phyloP scores from a whole-genome alignment of 2,888 invertebrate genomes.

The Chelonus formosanus region DNA sequence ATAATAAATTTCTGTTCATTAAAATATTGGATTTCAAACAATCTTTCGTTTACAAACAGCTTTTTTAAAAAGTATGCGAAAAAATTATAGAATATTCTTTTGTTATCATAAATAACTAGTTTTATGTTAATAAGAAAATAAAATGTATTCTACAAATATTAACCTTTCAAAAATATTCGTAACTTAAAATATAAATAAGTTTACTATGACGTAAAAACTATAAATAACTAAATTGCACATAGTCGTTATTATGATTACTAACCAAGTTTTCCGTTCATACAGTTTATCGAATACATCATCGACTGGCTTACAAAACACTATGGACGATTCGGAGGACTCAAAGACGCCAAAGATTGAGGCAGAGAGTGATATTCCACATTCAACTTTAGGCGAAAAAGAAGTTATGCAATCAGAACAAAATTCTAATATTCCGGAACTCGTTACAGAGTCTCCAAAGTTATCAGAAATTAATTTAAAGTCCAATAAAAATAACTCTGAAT shows the following conservation, averaged over 20 bases:
- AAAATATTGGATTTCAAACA: too few relatives aligned
- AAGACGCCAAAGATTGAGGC: conserved; percentile 1
- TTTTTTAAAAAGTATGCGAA: too few relatives aligned
- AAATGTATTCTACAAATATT: too few relatives aligned
- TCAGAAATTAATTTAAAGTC: conserved; percentile 1
- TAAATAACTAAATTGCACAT: conserved; percentile 32
- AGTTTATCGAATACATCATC: conserved; percentile 20
- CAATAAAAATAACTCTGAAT: conserved; percentile 24
- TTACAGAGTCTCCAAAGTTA: conserved; percentile 2
- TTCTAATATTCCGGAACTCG: conserved; percentile 10
- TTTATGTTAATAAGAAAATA: too few relatives aligned
- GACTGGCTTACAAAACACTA: conserved; percentile 30
- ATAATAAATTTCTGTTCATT: too few relatives aligned
- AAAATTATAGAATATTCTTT: too few relatives aligned
- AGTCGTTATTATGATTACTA: too few relatives aligned
- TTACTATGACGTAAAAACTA: conserved; percentile 16
- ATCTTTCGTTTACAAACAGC: too few relatives aligned
- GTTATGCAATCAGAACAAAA: conserved; percentile 19
- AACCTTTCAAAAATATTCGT: too few relatives aligned
- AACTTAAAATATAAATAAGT: too few relatives aligned
- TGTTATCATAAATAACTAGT: too few relatives aligned
- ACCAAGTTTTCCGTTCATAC: conserved; percentile 4
- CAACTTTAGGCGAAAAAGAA: neutral
- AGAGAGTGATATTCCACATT: neutral
- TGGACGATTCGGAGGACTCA: conserved; percentile 21